Evolutionary conservation across 2,888 invertebrate genomes (phyloP), one percentile per base, ranked within the genome.

Genomic region (Scelioninae gen. 1): DNA sequence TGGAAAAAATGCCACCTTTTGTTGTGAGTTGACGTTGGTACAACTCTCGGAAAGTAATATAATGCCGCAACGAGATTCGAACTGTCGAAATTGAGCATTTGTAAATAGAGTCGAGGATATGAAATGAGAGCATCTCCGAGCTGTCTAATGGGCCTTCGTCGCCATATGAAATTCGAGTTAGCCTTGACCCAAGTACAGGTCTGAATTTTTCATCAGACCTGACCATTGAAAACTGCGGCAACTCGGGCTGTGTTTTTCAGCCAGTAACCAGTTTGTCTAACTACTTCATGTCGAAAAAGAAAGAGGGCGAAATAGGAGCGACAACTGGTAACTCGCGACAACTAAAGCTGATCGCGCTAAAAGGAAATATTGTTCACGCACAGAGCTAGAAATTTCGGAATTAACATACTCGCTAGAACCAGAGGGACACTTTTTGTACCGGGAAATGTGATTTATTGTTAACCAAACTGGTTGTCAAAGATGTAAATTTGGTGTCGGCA

Each of bases 121-220:
- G 72, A 82, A 68, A 74, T 74, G 72, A 82, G 76, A 38, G 63
- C 66, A 62, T 63, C 69, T 68, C 78, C 47, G 56, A 31, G 34
- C 43, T 10, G 62, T 65, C 66, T 72, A 77, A 78, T 78, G 40
- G 74, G 60, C 82, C 72, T 53, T 60, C 65, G 76, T 75, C 45
- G 77, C 45, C 75, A 71, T 75, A 83, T 79, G 82, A 82, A 72
- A 78, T 78, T 74, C 63, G 65, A 78, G 78, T 75, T 82, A 78
- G 82, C 82, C 82, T 78, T 78, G 82, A 82, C 82, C 82, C 58
- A 56, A 69, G 78, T 47, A 60, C 66, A 60, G 68, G 71, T 23
- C 43, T 69, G 74, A 62, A 68, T 82, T 82, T 82, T 82, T 77
- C 78, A 74, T 74, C 82, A 69, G 23, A 7, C 65, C 43, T 11